phyloP scores from a whole-genome alignment of 2,888 invertebrate genomes.

The Dorcus hopei region DNA sequence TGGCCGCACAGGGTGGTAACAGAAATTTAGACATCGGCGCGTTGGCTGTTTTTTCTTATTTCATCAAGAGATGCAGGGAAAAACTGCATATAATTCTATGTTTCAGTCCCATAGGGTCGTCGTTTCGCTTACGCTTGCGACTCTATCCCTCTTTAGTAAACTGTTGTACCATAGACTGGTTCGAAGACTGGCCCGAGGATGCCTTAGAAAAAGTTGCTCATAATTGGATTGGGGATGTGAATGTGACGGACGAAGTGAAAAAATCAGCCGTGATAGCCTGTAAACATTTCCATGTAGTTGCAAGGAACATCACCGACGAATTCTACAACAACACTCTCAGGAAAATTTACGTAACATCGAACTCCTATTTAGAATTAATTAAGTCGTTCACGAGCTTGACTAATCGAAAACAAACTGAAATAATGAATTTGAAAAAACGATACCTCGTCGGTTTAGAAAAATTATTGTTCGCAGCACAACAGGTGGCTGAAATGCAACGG shows the following conservation, averaged over 20 bases:
- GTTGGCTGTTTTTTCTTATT: conserved; percentile 68
- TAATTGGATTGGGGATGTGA: conserved; percentile 70
- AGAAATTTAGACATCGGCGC: conserved; percentile 81
- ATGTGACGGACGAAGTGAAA: conserved; percentile 67
- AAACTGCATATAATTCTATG: conserved; percentile 80
- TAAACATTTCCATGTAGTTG: conserved; percentile 84
- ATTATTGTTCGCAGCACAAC: conserved; percentile 71
- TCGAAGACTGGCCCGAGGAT: conserved; percentile 85
- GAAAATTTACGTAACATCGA: conserved; percentile 80
- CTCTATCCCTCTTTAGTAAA: conserved; percentile 82
- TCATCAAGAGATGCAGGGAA: conserved; percentile 74
- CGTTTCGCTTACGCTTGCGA: conserved; percentile 72
- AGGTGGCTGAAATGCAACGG: conserved; percentile 73
- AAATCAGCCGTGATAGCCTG: conserved; percentile 69
- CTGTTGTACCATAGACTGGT: conserved; percentile 90
- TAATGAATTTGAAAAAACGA: conserved; percentile 68
- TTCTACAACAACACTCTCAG: conserved; percentile 66
- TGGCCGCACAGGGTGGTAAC: conserved; percentile 72
- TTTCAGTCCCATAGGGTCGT: conserved; percentile 81
- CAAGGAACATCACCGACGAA: conserved; percentile 59
- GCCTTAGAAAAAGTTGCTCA: conserved; percentile 80
- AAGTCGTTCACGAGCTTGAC: conserved; percentile 71
- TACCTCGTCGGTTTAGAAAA: conserved; percentile 62
- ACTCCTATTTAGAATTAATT: conserved; percentile 80
- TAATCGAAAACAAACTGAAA: conserved; percentile 69